Evolutionary conservation across 2,113 vertebrate genomes (phyloP), one percentile per base, ranked within the genome.

Genomic region (Sula dactylatra): DNA sequence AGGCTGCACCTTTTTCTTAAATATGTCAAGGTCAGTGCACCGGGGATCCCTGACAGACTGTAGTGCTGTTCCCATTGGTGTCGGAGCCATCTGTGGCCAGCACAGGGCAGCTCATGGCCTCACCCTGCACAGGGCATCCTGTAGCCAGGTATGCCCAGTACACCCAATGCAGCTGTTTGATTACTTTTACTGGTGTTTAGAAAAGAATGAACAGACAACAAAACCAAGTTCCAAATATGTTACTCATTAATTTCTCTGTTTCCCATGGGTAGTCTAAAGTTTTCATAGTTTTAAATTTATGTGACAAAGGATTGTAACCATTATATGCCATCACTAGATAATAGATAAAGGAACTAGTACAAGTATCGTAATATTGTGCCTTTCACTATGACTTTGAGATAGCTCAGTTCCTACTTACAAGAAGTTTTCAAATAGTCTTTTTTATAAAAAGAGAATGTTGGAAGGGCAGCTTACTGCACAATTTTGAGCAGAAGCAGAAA

Each of bases 21-120:
- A 24, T 16, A 32, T 5, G 0, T 40, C 26, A 27, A 4, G 25
- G 3, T 1, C 0, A 2, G 45, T 34, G 26, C 40, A 36, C 5
- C 0, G 3, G 10, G 29, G 11, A 19, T 73, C 22, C 55, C 36
- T 58, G 38, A 36, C 29, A 38, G 40, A 16, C 12, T n/a, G 36
- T 20, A 26, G 19, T 24, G 42, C 34, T 67, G 3, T 50, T 72
- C 11, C 19, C 14, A 6, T 3, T 1, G 0, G 16, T 44, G 29
- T 16, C 3, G 2, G 29, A 76, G 40, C 9, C 2, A 0, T 14
- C 26, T 1, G 1, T 31, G 49, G n/a, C 24, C 6, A 32, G 18
- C 13, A 38, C 2, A 5, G 45, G 8, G n/a, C 21, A 58, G 14
- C 36, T 80, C 34, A 4, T 32, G 36, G 13, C 22, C 20, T 58